Conservation (phyloP, 2,113 vertebrate species). For the Xiphophorus couchianus region DNA sequence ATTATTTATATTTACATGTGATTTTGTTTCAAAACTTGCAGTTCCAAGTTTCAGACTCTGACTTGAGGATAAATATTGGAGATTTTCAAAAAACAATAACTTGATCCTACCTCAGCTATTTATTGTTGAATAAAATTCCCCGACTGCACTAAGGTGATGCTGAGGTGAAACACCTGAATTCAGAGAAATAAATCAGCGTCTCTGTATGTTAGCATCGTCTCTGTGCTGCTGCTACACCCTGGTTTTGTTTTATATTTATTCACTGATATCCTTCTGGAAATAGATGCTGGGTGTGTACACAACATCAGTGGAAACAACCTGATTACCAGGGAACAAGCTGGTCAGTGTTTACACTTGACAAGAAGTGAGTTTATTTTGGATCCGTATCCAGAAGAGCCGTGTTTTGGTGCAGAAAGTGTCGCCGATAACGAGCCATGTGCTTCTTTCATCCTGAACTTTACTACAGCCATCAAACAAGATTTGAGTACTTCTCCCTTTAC, state of each 20-base stretch:
- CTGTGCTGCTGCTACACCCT: too few species aligned
- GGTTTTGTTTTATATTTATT: neutral
- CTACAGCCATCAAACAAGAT: conserved; percentile 45
- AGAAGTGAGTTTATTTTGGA: conserved; percentile 5
- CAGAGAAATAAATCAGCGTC: too few species aligned
- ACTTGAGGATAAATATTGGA: too few species aligned
- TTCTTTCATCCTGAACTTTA: conserved; percentile 25
- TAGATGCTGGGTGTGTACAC: neutral
- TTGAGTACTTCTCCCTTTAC: neutral
- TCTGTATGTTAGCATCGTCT: too few species aligned
- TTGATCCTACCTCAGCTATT: too few species aligned
- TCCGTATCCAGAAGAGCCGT: conserved; percentile 13
- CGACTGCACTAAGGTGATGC: too few species aligned
- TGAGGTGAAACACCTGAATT: too few species aligned
- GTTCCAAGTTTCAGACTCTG: too few species aligned
- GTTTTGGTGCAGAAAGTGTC: conserved; percentile 53
- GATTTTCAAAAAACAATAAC: too few species aligned
- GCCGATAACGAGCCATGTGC: conserved; percentile 9
- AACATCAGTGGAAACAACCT: conserved; percentile 1
- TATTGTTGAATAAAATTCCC: too few species aligned
- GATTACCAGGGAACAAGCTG: conserved; percentile 72
- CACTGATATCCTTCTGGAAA: neutral
- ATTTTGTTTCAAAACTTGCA: too few species aligned
- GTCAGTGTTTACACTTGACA: conserved; percentile 50
- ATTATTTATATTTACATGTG: too few species aligned